Percentiles rank a stretch among this genome's conserved stretches.
Evolutionary conservation across 2,888 invertebrate genomes (phyloP).

Genomic region (Lasiommata megera): DNA sequence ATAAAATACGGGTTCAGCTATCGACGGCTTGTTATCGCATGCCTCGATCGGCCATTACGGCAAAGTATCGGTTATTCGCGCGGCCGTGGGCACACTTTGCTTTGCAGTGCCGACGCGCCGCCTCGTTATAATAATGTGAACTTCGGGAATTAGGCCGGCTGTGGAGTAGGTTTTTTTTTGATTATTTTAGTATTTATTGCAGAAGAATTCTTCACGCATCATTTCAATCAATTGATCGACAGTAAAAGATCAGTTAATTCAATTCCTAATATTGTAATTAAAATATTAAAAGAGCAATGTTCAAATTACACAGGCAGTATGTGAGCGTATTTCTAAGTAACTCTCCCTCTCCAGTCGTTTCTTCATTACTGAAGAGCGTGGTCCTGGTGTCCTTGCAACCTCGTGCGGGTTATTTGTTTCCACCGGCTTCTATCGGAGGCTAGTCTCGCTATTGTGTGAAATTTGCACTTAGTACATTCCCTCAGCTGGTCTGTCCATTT

Average conservation of each 20-base stretch:
- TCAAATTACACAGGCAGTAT: too few relatives aligned
- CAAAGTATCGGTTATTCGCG: conserved; percentile 75
- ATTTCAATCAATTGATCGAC: background rate
- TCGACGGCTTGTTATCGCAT: conserved; percentile 82
- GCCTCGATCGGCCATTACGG: conserved; percentile 75
- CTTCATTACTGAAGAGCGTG: too few relatives aligned
- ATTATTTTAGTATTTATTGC: conserved; percentile 44
- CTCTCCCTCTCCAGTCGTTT: too few relatives aligned
- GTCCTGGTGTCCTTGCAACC: too few relatives aligned
- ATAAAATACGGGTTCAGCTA: conserved; percentile 82
- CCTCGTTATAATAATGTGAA: conserved; percentile 82
- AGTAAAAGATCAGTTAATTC: background rate
- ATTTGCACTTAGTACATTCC: too few relatives aligned
- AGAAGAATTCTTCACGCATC: conserved; percentile 4
- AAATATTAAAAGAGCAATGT: too few relatives aligned
- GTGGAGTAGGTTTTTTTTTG: conserved; percentile 58
- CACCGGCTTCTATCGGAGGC: too few relatives aligned
- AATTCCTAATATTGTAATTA: background rate
- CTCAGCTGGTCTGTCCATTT: too few relatives aligned
- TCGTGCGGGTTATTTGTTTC: too few relatives aligned
- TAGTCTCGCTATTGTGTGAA: too few relatives aligned
- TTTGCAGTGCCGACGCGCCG: conserved; percentile 67
- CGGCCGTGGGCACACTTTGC: conserved; percentile 76
- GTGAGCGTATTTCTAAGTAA: too few relatives aligned
- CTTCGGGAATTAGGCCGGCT: conserved; percentile 75